Evolutionary conservation across 2,113 vertebrate genomes (phyloP).

Genomic region (Aldabrachelys gigantea): DNA sequence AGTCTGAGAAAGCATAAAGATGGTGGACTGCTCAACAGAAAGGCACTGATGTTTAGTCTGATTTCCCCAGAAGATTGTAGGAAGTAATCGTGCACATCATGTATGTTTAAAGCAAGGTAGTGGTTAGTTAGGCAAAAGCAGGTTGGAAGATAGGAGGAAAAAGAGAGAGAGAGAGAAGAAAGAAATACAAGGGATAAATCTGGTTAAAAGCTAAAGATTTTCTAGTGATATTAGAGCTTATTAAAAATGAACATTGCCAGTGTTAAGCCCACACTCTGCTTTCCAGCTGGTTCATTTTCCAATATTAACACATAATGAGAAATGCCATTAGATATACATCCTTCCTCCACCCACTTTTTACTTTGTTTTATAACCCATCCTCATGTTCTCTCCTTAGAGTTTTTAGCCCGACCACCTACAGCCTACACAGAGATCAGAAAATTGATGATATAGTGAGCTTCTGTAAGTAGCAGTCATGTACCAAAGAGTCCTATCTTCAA

Average conservation of each 20-base stretch:
- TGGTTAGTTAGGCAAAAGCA: slow-evolving; percentile 78
- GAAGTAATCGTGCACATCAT: slow-evolving; percentile 74
- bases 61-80: slow-evolving; percentile 79
- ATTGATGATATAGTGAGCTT: not conserved
- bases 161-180: slow-evolving; percentile 65
- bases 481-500: not conserved
- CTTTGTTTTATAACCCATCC: not conserved
- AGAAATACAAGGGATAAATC: slow-evolving; percentile 81
- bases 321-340: not conserved
- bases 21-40: slow-evolving; percentile 97
- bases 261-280: not conserved
- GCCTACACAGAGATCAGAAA: not conserved
- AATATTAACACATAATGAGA: not conserved
- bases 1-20: slow-evolving; percentile 99
- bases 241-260: slow-evolving; percentile 11
- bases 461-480: not conserved
- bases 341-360: not conserved
- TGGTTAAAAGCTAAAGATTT: slow-evolving; percentile 75
- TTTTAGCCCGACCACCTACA: not conserved
- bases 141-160: slow-evolving; percentile 69
- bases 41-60: slow-evolving; percentile 94
- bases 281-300: not conserved
- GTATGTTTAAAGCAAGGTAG: slow-evolving; percentile 79
- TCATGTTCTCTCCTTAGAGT: not conserved
- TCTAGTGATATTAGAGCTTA: not conserved